A percentile compares a stretch with the other conserved stretches of the same genome.
phyloP scores from a whole-genome alignment of 1,140 invertebrate species.

The Helicoverpa zea region DNA sequence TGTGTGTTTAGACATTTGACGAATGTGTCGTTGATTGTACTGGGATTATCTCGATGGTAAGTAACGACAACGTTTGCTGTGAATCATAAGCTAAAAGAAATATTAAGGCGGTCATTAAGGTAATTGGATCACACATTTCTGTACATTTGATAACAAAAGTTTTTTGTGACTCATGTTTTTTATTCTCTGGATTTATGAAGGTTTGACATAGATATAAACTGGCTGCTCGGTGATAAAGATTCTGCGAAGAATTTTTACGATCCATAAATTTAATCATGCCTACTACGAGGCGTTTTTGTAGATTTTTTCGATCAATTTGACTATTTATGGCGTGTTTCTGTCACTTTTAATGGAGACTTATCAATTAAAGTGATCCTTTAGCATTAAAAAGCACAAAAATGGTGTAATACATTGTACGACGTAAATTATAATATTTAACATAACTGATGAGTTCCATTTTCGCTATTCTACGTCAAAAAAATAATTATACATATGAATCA shows the following conservation, averaged over 20 bases:
- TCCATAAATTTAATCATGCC: constrained; percentile 45
- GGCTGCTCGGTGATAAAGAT: constrained; percentile 44
- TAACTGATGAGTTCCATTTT: no score
- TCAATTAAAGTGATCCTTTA: background rate
- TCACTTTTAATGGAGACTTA: constrained; percentile 7
- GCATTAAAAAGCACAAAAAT: no score
- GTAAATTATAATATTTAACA: no score
- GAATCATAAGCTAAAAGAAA: background rate
- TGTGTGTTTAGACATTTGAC: constrained; percentile 57
- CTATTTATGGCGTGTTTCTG: constrained; percentile 9
- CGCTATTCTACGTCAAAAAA: background rate
- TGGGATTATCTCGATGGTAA: constrained; percentile 60
- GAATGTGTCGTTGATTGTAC: constrained; percentile 56
- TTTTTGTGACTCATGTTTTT: constrained; percentile 21
- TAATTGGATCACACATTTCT: background rate
- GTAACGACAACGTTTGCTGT: constrained; percentile 16
- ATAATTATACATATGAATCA: no score
- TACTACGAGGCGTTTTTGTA: constrained; percentile 24
- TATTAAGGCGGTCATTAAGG: background rate
- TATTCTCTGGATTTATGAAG: constrained; percentile 33
- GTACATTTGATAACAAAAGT: background rate
- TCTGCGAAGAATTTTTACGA: constrained; percentile 45
- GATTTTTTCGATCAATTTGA: constrained; percentile 27
- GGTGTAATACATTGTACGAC: no score
- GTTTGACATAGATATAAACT: constrained; percentile 43